Evolutionary conservation across 2,888 invertebrate genomes (phyloP).

Genomic region (Agrotis puta): DNA sequence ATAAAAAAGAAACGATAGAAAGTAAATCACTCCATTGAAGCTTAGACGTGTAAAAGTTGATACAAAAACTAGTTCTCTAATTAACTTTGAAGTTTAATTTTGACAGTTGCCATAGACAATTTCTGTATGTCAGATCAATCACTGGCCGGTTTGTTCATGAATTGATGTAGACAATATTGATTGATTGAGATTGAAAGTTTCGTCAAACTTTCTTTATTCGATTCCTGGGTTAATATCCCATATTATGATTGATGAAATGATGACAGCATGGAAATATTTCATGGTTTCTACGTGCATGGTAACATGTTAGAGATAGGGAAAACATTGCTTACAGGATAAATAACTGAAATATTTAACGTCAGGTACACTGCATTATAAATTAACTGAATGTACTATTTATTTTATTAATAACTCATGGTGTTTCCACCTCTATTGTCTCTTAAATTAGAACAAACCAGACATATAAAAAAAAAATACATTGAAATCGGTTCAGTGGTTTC

Average conservation of each 20-base stretch:
- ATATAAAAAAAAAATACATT: too few species aligned
- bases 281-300: slow-evolving; percentile 9
- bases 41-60: slow-evolving; percentile 5
- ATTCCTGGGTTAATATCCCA: slow-evolving; percentile 40
- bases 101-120: background rate
- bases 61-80: slow-evolving; percentile 33
- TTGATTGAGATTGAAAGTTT: slow-evolving; percentile 41
- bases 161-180: slow-evolving; percentile 9
- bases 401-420: too few species aligned
- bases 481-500: too few species aligned
- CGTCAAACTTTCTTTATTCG: slow-evolving; percentile 30
- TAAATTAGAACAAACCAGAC: too few species aligned
- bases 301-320: slow-evolving; percentile 1
- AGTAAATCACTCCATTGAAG: slow-evolving; percentile 33
- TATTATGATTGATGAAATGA: slow-evolving; percentile 34
- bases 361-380: too few species aligned
- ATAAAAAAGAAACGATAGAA: slow-evolving; percentile 35
- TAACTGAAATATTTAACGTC: background rate
- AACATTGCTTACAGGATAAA: background rate
- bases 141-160: background rate
- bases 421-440: too few species aligned
- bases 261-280: background rate
- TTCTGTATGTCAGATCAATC: background rate
- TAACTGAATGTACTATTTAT: too few species aligned
- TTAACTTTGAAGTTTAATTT: slow-evolving; percentile 14